Conservation (phyloP, 2,888 invertebrate species). For the Hybos culiciformis region DNA sequence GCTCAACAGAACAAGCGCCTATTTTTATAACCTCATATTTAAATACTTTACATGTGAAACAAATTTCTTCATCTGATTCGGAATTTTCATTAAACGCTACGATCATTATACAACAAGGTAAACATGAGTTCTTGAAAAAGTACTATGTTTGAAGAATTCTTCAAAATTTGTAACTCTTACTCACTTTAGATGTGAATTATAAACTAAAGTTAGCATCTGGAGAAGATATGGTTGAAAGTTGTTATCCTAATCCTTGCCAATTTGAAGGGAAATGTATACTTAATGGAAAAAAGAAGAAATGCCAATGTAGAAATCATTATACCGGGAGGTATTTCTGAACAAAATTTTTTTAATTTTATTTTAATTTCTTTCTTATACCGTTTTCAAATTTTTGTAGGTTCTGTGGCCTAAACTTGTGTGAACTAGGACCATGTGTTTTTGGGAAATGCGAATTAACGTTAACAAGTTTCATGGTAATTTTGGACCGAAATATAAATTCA, state of each 20-base stretch:
- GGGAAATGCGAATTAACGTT: slow-evolving; percentile 38
- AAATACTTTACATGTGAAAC: slow-evolving; percentile 48
- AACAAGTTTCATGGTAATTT: slow-evolving; percentile 29
- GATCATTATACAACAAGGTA: slow-evolving; percentile 45
- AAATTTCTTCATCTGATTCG: slow-evolving; percentile 32
- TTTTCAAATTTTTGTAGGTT: slow-evolving; percentile 36
- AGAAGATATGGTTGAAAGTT: slow-evolving; percentile 50
- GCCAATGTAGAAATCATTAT: slow-evolving; percentile 57
- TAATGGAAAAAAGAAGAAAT: slow-evolving; percentile 44
- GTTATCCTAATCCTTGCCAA: slow-evolving; percentile 59
- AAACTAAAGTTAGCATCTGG: slow-evolving; percentile 48
- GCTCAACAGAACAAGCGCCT: slow-evolving; percentile 25
- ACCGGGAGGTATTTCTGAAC: slow-evolving; percentile 43
- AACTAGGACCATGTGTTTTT: slow-evolving; percentile 44
- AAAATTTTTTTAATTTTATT: neutral
- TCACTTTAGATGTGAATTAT: slow-evolving; percentile 44
- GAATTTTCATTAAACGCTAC: slow-evolving; percentile 47
- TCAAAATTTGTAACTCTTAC: slow-evolving; percentile 16
- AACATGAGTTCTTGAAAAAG: too few species aligned
- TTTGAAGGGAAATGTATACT: slow-evolving; percentile 51
- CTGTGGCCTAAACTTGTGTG: slow-evolving; percentile 62
- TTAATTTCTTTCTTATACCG: neutral
- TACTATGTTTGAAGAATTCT: too few species aligned
- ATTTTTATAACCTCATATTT: slow-evolving; percentile 53
- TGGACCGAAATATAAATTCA: too few species aligned